phyloP scores from a whole-genome alignment of 53 echinoderm and acorn worm genomes.

The Paelopatides confundens region DNA sequence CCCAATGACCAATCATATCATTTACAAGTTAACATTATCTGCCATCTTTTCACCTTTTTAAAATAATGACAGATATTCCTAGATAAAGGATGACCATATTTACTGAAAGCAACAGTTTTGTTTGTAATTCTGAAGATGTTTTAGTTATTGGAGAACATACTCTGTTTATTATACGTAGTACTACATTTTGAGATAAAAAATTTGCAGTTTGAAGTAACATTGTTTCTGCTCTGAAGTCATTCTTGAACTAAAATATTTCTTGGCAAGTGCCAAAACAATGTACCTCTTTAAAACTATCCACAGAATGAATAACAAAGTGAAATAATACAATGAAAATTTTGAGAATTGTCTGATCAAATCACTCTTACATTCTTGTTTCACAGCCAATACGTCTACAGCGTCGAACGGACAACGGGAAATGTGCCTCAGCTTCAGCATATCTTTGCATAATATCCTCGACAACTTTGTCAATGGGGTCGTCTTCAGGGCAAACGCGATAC shows the following conservation, averaged over 20 bases:
- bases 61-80: too few species aligned
- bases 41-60: too few species aligned
- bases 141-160: too few species aligned
- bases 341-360: background rate
- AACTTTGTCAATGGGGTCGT: conserved; percentile 94
- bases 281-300: background rate
- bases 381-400: conserved; percentile 86
- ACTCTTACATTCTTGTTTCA: conserved; percentile 95
- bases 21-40: too few species aligned
- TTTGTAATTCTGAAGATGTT: too few species aligned
- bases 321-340: background rate
- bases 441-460: conserved; percentile 82
- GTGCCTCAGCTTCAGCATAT: conserved; percentile 84
- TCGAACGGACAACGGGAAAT: conserved; percentile 90
- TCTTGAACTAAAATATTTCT: background rate
- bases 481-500: conserved; percentile 92
- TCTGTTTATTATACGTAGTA: too few species aligned
- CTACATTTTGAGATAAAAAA: too few species aligned
- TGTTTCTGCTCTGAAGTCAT: too few species aligned
- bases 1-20: too few species aligned
- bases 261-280: background rate
- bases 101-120: too few species aligned
- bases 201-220: too few species aligned
- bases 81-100: too few species aligned
- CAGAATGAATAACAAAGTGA: background rate